Evolutionary conservation across 1,140 invertebrate species (phyloP).

Genomic region (Monomorium pharaonis): DNA sequence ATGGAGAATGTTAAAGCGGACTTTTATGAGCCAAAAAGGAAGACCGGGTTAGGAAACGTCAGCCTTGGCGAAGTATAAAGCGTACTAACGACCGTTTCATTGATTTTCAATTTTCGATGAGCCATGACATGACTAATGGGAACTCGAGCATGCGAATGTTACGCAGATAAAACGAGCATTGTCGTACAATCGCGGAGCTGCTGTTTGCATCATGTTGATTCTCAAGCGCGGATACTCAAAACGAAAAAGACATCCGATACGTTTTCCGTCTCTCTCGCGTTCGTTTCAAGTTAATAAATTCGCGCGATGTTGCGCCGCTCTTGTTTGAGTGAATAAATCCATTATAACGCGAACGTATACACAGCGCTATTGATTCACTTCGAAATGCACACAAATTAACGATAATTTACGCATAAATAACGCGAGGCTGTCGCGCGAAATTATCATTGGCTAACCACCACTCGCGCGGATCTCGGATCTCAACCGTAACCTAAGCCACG

Average conservation of each 20-base stretch:
- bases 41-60: conserved; percentile 59
- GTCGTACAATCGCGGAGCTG: conserved; percentile 30
- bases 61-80: conserved; percentile 62
- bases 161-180: conserved; percentile 17
- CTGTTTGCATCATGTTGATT: conserved; percentile 31
- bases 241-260: background rate
- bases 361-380: background rate
- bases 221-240: background rate
- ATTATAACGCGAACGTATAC: background rate
- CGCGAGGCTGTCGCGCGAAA: background rate
- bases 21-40: conserved; percentile 70
- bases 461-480: background rate
- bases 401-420: background rate
- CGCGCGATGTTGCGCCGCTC: background rate
- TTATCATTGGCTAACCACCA: background rate
- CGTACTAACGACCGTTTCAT: conserved; percentile 70
- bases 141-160: conserved; percentile 36
- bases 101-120: conserved; percentile 73
- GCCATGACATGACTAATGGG: conserved; percentile 52
- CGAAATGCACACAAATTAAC: background rate
- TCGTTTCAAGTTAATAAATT: conserved; percentile 15
- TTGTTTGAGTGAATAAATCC: background rate
- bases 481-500: background rate
- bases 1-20: conserved; percentile 68
- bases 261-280: background rate